A percentile compares a stretch with the other conserved stretches of the same genome.
Conservation (phyloP, 2,888 invertebrate species). For the Drosophila neonasuta region DNA sequence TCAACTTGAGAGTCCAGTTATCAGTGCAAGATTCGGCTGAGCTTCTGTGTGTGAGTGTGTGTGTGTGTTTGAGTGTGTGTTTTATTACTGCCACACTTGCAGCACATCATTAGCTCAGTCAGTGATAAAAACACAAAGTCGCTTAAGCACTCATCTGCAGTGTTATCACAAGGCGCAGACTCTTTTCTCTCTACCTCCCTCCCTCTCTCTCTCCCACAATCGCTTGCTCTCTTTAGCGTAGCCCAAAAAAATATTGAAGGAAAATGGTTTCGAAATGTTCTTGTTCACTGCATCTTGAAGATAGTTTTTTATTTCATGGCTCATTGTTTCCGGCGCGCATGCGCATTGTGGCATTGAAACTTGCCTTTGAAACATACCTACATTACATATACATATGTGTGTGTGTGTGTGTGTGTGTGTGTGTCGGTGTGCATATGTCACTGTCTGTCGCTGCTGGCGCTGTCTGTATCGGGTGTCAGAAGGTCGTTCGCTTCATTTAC, state of each 20-base stretch:
- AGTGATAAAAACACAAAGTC: constrained; percentile 28
- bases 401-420: neutral
- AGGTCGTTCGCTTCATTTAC: constrained; percentile 55
- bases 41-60: neutral
- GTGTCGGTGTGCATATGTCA: constrained; percentile 37
- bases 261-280: constrained; percentile 22
- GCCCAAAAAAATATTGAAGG: constrained; percentile 11
- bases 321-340: constrained; percentile 56
- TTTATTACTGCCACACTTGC: constrained; percentile 6
- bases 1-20: constrained; percentile 11
- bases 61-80: constrained; percentile 4
- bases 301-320: constrained; percentile 42
- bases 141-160: constrained; percentile 26
- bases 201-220: neutral
- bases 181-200: neutral
- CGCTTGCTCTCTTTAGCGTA: neutral
- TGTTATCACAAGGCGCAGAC: constrained; percentile 3
- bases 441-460: constrained; percentile 34
- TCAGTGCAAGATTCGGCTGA: constrained; percentile 14
- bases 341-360: constrained; percentile 51
- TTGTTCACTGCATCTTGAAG: constrained; percentile 30
- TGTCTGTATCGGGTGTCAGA: constrained; percentile 51
- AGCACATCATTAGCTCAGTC: neutral
- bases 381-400: neutral
- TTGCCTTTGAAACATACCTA: constrained; percentile 15